Conservation (phyloP, 2,113 vertebrate species). For the Gallinago undulata region DNA sequence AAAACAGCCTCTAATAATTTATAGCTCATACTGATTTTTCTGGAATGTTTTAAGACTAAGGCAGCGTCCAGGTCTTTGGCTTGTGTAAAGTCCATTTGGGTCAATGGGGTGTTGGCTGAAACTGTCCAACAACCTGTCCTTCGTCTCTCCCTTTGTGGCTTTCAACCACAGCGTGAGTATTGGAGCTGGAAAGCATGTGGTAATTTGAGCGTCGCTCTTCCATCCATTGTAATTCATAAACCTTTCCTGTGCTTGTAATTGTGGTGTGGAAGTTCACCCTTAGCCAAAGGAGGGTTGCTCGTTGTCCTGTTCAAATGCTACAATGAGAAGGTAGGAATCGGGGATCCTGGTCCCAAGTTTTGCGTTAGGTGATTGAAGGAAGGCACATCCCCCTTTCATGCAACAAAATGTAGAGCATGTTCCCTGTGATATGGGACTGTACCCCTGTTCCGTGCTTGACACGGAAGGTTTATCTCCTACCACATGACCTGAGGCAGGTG, state of each 20-base stretch:
- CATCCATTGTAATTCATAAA: not conserved
- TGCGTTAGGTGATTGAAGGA: not conserved
- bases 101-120: not conserved
- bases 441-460: not conserved
- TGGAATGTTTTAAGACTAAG: not conserved
- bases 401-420: not conserved
- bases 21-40: slow-evolving; percentile 1
- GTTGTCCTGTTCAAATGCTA: not conserved
- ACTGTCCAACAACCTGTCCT: not conserved
- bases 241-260: not conserved
- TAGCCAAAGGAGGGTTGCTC: not conserved
- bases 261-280: not conserved
- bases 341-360: not conserved
- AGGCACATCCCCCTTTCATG: not conserved
- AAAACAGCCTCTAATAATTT: slow-evolving; percentile 9
- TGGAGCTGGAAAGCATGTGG: not conserved
- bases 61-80: not conserved
- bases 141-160: not conserved
- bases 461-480: not conserved
- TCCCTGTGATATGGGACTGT: not conserved
- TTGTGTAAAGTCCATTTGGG: not conserved
- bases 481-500: not conserved
- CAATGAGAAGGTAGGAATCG: not conserved
- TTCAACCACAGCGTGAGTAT: rapidly evolving
- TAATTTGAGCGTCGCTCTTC: not conserved